Conservation (phyloP, 92 coral and sea anemone genomes). For the Epizoanthus ramosus region DNA sequence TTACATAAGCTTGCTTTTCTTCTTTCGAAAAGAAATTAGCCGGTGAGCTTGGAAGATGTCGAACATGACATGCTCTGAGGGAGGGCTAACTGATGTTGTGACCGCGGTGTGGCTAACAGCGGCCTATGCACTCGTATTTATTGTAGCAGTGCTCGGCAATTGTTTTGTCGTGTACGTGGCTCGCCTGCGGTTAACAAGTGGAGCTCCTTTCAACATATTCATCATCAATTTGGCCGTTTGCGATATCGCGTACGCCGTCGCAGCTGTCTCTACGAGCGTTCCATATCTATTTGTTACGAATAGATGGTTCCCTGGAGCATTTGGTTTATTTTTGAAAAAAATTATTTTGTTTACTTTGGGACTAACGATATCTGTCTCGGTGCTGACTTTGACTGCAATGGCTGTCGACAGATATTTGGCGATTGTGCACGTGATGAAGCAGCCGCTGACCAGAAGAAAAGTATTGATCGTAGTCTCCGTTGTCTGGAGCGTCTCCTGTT, state of each 20-base stretch:
- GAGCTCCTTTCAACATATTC: background rate
- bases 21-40: background rate
- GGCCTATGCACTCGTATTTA: background rate
- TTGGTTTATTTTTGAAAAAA: conserved; percentile 2
- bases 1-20: background rate
- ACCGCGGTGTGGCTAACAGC: background rate
- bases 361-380: background rate
- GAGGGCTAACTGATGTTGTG: background rate
- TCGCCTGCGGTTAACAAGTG: background rate
- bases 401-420: conserved; percentile 6
- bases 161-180: background rate
- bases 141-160: background rate
- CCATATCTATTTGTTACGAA: background rate
- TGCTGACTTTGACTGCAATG: conserved; percentile 1
- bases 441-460: conserved; percentile 9
- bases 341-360: background rate
- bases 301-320: background rate
- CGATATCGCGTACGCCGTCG: conserved; percentile 3
- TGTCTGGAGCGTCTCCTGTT: background rate
- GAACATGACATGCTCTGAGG: background rate
- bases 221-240: conserved; percentile 5
- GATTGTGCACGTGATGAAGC: conserved; percentile 14
- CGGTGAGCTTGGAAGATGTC: background rate
- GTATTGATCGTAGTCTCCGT: background rate
- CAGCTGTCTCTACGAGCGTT: background rate